phyloP scores from a whole-genome alignment of 1,140 invertebrate species.

The Bathynomus jamesi region DNA sequence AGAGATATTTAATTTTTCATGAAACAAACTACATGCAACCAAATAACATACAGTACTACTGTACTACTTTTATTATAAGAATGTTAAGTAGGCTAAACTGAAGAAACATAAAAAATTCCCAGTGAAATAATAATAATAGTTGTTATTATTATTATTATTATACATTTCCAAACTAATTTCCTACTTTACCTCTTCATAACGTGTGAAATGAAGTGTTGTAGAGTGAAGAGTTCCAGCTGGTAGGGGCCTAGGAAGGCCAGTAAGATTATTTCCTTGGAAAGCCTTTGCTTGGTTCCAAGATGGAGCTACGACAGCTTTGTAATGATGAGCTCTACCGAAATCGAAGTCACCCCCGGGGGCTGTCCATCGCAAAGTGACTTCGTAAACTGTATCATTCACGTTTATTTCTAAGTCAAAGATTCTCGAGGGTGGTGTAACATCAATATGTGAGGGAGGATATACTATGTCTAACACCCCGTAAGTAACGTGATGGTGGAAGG shows the following conservation, averaged over 20 bases:
- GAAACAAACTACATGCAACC: no score
- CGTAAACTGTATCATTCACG: conserved; percentile 33
- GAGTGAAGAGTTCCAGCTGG: conserved; percentile 25
- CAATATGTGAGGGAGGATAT: conserved; percentile 13
- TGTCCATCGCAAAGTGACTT: conserved; percentile 40
- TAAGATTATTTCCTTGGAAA: conserved; percentile 28
- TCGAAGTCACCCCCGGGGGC: conserved; percentile 41
- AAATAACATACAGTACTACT: no score
- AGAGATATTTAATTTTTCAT: no score
- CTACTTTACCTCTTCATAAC: conserved; percentile 33
- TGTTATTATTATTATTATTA: no score
- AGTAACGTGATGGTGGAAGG: conserved; percentile 30
- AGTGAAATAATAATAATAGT: no score
- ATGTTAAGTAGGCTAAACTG: no score
- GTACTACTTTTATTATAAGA: no score
- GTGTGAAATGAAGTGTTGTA: conserved; percentile 24
- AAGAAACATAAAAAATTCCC: no score
- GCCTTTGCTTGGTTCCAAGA: conserved; percentile 26
- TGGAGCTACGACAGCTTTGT: conserved; percentile 34
- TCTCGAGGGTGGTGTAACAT: conserved; percentile 40
- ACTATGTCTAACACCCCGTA: conserved; percentile 27
- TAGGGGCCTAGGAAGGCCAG: conserved; percentile 25
- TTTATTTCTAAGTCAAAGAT: conserved; percentile 40
- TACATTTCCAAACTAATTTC: no score
- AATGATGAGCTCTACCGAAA: conserved; percentile 31